Conservation (phyloP, 2,888 invertebrate genomes). For the Machimus atricapillus region DNA sequence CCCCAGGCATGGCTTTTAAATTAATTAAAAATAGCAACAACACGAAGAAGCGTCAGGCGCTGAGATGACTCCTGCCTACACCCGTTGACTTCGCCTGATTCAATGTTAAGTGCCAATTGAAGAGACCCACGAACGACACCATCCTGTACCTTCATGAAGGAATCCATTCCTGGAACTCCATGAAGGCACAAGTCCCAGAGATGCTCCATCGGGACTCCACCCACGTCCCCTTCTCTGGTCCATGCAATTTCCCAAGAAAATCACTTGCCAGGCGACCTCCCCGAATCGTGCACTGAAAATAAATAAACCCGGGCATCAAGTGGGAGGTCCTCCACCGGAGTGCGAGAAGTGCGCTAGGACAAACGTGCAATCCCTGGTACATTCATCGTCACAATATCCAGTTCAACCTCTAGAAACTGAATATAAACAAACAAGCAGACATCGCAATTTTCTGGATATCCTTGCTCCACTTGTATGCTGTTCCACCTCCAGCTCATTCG, state of each 20-base stretch:
- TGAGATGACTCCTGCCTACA: background rate
- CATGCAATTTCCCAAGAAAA: background rate
- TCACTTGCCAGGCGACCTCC: conserved; percentile 33
- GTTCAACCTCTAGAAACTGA: conserved; percentile 20
- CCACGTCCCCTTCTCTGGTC: background rate
- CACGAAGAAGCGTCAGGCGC: background rate
- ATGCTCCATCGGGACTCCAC: background rate
- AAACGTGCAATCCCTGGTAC: background rate
- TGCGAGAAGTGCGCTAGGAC: background rate
- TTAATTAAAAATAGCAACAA: conserved; percentile 39
- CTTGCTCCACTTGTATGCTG: conserved; percentile 21
- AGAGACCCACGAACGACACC: conserved; percentile 32
- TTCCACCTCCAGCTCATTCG: background rate
- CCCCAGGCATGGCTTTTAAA: conserved; percentile 39
- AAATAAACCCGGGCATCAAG: conserved; percentile 5
- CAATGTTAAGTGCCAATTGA: conserved; percentile 40
- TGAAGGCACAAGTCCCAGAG: conserved; percentile 10
- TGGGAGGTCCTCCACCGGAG: background rate
- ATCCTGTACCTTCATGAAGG: background rate
- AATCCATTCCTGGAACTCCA: background rate
- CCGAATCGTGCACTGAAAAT: conserved; percentile 10
- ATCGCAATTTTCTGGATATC: conserved; percentile 36
- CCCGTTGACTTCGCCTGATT: conserved; percentile 29
- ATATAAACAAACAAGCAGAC: conserved; percentile 38
- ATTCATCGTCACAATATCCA: conserved; percentile 23